A percentile compares a stretch with the other conserved stretches of the same genome.
Conservation (phyloP, 2,888 invertebrate species). For the Lepidochitona cinerea region DNA sequence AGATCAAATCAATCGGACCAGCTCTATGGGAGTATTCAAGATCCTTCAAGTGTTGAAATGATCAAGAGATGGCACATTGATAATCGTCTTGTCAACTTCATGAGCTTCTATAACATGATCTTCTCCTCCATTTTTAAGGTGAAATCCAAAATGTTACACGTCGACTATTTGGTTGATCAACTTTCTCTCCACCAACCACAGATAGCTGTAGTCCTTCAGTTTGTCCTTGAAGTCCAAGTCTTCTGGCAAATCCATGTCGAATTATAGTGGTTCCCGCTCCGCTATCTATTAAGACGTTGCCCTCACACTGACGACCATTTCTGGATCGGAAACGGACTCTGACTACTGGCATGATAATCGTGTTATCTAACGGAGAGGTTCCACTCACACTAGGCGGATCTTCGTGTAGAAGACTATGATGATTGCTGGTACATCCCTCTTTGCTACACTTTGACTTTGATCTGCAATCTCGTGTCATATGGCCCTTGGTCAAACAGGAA, state of each 20-base stretch:
- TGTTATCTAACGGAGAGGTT: not conserved
- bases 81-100: not conserved
- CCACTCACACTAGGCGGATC: slow-evolving; percentile 3
- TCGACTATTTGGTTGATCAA: not conserved
- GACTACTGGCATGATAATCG: not conserved
- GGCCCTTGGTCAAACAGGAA: slow-evolving; percentile 3
- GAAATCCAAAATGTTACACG: not conserved
- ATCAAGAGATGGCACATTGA: slow-evolving; percentile 12
- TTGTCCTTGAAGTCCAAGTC: not conserved
- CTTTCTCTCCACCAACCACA: too few species aligned
- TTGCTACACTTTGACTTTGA: not conserved
- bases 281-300: not conserved
- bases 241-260: not conserved
- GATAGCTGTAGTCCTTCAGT: not conserved
- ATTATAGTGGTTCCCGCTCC: not conserved
- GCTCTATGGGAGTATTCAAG: slow-evolving; percentile 5
- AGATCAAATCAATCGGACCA: slow-evolving; percentile 11
- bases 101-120: not conserved
- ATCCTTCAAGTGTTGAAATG: not conserved
- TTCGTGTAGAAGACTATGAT: not conserved
- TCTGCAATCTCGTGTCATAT: not conserved
- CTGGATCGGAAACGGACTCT: not conserved
- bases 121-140: not conserved
- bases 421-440: slow-evolving; percentile 2
- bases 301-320: not conserved